Evolutionary conservation across 1,140 invertebrate genomes (phyloP), one percentile per base, ranked within the genome.

Genomic region (Scaptomyza montana): DNA sequence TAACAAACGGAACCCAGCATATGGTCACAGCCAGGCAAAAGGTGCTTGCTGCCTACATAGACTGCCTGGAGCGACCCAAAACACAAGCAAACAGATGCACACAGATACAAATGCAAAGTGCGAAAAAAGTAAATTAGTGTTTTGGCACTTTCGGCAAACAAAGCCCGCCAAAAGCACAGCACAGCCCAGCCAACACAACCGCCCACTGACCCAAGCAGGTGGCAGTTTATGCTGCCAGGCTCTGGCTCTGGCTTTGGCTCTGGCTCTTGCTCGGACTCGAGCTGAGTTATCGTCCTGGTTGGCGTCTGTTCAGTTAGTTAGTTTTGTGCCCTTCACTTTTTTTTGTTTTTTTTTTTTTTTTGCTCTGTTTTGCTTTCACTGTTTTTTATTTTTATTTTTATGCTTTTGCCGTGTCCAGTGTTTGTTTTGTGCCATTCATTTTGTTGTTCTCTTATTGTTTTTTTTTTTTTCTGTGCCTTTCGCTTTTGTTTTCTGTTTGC

Each of bases 131-230:
- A 89, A 90, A 89, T 89, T 89, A 89, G 86, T 89, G 86, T 86
- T 89, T 85, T 89, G 86, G 80, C 86, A 89, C 86, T 89, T 86
- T 90, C 78, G 76, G 86, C 86, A 89, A 84, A 89, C 84, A 89
- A 78, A 86, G 82, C 71, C 61, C 45, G 33, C 21, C 50, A 41
- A 43, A 43, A 13, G 10, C n/a, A 46, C n/a, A 55, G 25, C 28
- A 45, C 51, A 13, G 39, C 13, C 21, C 21, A 25, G 21, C 61
- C 39, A 36, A 63, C 53, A 51, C 51, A 49, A 9, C 60, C 74
- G 53, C 74, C 80, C 74, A 47, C 39, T 69, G 68, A 71, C 57
- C 69, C 71, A 78, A 53, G 80, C 82, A 82, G 82, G 82, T 87
- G 84, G 67, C 77, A 82, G 82, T 78, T 87, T 81, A 87, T 73